phyloP scores from a whole-genome alignment of 2,113 vertebrate genomes.

The Shinisaurus crocodilurus region DNA sequence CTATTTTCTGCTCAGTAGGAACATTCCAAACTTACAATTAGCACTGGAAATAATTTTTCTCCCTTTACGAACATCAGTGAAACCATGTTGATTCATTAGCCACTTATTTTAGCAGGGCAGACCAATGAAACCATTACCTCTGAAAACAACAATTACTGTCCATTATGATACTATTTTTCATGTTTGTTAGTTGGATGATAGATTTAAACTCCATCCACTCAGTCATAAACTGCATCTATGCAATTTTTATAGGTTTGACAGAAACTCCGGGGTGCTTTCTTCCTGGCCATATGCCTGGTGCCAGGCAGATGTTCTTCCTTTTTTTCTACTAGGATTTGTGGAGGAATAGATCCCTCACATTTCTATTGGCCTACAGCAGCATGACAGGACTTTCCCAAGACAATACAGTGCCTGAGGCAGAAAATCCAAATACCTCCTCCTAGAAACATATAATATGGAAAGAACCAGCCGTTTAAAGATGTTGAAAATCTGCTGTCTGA shows the following conservation, averaged over 20 bases:
- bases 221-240: background rate
- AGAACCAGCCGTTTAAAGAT: too few relatives aligned
- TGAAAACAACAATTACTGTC: slow-evolving; percentile 23
- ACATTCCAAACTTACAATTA: slow-evolving; percentile 21
- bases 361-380: background rate
- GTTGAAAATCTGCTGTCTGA: too few relatives aligned
- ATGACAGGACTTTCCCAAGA: background rate
- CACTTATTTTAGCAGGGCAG: slow-evolving; percentile 6
- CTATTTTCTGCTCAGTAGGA: slow-evolving; percentile 11
- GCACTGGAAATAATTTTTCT: background rate
- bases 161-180: background rate
- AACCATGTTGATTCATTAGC: background rate
- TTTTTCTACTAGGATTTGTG: background rate
- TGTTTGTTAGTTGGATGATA: background rate
- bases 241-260: background rate
- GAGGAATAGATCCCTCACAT: background rate
- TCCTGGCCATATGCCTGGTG: background rate
- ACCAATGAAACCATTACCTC: background rate
- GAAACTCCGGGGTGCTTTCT: background rate
- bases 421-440: background rate
- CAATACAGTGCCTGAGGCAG: background rate
- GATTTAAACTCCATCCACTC: background rate
- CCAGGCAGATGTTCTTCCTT: background rate
- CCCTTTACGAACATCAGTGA: slow-evolving; percentile 10
- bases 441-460: too few relatives aligned